Base-by-base conservation (phyloP, 2,888 invertebrate genomes). In the Mimumesa dahlbomi region DNA sequence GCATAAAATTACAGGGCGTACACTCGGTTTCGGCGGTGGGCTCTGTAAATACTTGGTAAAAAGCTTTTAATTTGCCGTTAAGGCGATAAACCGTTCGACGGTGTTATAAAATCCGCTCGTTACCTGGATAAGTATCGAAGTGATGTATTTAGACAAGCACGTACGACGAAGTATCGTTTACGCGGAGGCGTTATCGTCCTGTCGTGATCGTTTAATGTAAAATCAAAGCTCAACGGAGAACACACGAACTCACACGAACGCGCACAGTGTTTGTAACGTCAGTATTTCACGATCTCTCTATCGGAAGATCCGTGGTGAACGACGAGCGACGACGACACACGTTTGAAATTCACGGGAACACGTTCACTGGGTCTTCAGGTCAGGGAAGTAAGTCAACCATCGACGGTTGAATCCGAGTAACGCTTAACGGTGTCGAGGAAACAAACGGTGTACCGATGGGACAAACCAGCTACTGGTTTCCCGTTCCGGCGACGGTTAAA, bases 281-380 rank as follows among this genome's bases (percentile, higher is more conserved):
- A 7, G 25, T 7, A 7, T 25, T 25, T 7, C 4, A 25, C 25
- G 25, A 25, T 34, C 34, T 9, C 29, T 29, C 3, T 4, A 34
- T 34, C 34, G 34, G n/a, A 5, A 25, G 25, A 34, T 34, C 34
- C 11, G 34, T n/a, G 11, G 9, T n/a, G 11, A 34, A 4, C 34
- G 34, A 34, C 21, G 40, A 11, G n/a, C 34, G 46, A 16, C 40
- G n/a, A 29, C 7, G 34, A 66, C 31, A 14, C 48, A 31, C 65
- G 72, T 76, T 85, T 84, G 74, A 85, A 82, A 86, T 87, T 85
- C 85, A 84, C 56, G 74, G 62, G 77, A 75, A 75, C 77, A 77
- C 81, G 77, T 82, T 86, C 83, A 87, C 83, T 88, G 84, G 88
- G 87, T 88, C 88, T 88, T 81, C 84, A 77, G 87, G 88, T 88